Percentiles rank a stretch among this genome's conserved stretches.
phyloP scores from a whole-genome alignment of 2,113 vertebrate species.

The Tretioscincus oriximinensis region DNA sequence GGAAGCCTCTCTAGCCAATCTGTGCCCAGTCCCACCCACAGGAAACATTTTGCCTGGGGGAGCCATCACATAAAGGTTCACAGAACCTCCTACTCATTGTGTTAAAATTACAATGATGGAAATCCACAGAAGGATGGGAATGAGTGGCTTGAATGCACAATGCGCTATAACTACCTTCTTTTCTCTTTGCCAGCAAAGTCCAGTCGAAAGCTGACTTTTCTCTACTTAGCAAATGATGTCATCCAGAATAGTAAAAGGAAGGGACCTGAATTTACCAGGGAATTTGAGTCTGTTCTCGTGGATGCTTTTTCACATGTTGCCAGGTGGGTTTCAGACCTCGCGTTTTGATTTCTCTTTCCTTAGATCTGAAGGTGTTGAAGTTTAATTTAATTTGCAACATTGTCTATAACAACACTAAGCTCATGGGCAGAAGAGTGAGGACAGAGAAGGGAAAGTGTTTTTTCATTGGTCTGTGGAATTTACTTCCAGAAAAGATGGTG shows the following conservation, averaged over 20 bases:
- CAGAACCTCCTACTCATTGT: too few species aligned
- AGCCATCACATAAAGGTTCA: too few species aligned
- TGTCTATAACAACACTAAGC: too few species aligned
- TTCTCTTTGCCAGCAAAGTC: conserved; percentile 82
- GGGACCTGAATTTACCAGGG: conserved; percentile 94
- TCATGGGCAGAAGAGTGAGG: too few species aligned
- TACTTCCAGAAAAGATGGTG: too few species aligned
- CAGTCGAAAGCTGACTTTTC: conserved; percentile 92
- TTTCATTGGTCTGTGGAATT: too few species aligned
- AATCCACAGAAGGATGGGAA: background rate
- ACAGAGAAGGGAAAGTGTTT: too few species aligned
- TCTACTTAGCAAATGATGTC: conserved; percentile 96
- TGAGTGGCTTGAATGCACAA: background rate
- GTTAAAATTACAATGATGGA: too few species aligned
- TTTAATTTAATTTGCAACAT: too few species aligned
- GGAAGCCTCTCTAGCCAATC: too few species aligned
- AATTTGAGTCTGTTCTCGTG: conserved; percentile 93
- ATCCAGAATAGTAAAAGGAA: conserved; percentile 99
- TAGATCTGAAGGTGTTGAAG: background rate
- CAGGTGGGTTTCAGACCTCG: conserved; percentile 74
- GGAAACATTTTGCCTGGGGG: too few species aligned
- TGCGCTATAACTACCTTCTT: background rate
- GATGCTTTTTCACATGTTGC: conserved; percentile 97
- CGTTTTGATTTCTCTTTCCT: background rate
- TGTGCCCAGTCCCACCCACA: too few species aligned